Percentiles rank a stretch among this genome's conserved stretches.
Conservation (phyloP, 2,797 vertebrate genomes). For the Sphaeramia orbicularis region DNA sequence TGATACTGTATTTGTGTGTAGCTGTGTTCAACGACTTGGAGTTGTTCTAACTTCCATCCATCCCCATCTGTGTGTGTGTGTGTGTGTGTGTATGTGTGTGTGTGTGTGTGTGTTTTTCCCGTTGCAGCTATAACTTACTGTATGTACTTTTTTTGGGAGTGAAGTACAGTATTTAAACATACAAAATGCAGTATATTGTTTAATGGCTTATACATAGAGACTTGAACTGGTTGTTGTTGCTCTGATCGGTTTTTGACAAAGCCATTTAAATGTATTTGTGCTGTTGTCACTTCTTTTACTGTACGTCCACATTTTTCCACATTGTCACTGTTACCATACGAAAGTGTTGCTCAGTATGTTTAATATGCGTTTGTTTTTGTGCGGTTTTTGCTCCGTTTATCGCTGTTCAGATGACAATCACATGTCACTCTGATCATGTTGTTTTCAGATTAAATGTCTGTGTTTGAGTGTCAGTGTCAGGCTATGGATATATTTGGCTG, state of each 20-base stretch:
- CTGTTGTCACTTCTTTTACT: conserved; percentile 12
- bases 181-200: conserved; percentile 3
- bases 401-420: conserved; percentile 23
- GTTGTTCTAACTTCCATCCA: conserved; percentile 24
- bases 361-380: conserved; percentile 10
- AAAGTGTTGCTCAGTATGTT: conserved; percentile 8
- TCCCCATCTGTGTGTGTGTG: background rate
- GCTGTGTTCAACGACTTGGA: conserved; percentile 30
- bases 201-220: background rate
- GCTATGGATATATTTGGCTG: background rate
- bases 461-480: background rate
- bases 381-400: conserved; percentile 18
- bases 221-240: background rate
- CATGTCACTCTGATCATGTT: conserved; percentile 28
- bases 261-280: conserved; percentile 25
- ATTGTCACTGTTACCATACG: conserved; percentile 8
- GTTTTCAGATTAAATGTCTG: conserved; percentile 57
- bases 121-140: conserved; percentile 30
- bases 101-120: conserved; percentile 7
- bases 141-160: background rate
- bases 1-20: conserved; percentile 48
- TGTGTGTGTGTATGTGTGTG: background rate
- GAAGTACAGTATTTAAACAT: background rate
- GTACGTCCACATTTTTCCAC: background rate
- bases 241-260: conserved; percentile 7